Conservation (phyloP, 2,113 vertebrate species). For the Corydoras maculifer region DNA sequence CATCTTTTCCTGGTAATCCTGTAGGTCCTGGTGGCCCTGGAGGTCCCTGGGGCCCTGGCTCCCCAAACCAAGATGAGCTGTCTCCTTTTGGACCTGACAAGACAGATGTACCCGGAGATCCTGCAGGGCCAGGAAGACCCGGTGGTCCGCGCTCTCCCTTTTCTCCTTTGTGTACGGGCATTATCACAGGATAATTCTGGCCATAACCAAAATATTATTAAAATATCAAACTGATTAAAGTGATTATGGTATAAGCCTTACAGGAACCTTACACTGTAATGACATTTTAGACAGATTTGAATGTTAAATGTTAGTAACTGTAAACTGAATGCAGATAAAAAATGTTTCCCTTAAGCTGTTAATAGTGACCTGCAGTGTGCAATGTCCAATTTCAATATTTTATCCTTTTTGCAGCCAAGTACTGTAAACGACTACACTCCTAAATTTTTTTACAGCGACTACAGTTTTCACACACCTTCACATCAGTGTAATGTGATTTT, state of each 20-base stretch:
- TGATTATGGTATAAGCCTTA: not conserved
- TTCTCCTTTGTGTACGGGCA: slow-evolving; percentile 59
- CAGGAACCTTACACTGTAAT: too few relatives aligned
- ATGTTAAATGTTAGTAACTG: too few relatives aligned
- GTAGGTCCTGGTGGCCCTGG: slow-evolving; percentile 51
- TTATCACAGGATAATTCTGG: slow-evolving; percentile 40
- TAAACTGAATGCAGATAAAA: too few relatives aligned
- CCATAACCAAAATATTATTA: not conserved
- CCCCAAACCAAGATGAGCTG: slow-evolving; percentile 18
- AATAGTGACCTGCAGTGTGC: too few relatives aligned
- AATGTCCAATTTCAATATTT: too few relatives aligned
- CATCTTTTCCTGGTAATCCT: slow-evolving; percentile 57
- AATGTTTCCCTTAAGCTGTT: too few relatives aligned
- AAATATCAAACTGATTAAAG: not conserved
- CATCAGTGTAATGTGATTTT: too few relatives aligned
- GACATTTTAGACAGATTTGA: too few relatives aligned
- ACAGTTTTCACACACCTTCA: too few relatives aligned
- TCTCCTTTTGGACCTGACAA: slow-evolving; percentile 23
- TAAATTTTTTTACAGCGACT: too few relatives aligned
- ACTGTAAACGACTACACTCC: too few relatives aligned
- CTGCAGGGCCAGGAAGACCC: slow-evolving; percentile 56
- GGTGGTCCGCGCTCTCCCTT: slow-evolving; percentile 51
- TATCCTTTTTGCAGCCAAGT: too few relatives aligned
- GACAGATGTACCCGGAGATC: slow-evolving; percentile 52
- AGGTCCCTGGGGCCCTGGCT: slow-evolving; percentile 59